Base-by-base conservation (phyloP, 2,113 vertebrate species). In the Isichthys henryi region DNA sequence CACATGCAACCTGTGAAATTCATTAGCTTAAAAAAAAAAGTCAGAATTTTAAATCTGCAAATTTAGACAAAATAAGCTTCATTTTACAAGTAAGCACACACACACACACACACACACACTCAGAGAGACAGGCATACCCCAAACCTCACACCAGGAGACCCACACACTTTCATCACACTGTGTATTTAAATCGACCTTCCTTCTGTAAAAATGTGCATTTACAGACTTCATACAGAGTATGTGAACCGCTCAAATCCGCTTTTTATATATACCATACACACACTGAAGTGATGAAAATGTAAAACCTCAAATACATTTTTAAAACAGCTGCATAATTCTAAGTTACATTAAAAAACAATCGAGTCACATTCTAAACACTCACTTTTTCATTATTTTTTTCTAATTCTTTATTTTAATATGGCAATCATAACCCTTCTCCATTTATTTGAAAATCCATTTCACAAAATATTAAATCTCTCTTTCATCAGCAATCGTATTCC, bases 131-230 rank as follows among this genome's bases (percentile, higher is more conserved):
- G 31, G 13, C 35, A 19, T 15, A 43, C 4, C 11, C 74, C 74
- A 43, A 35, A 87, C 23, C 45, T 50, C 27, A 19, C 48, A 48
- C 49, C 50, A 50, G 48, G 10, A 50, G 10, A 10, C 27, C 50
- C 27, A 53, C n/a, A 35, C 49, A 23, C 53, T 87, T 52, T 43
- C 50, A 80, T 80, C 2, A 80, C 1, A 2, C 35, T 43, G 35
- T 53, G n/a, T 49, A 35, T 87, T 53, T 50, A 87, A 87, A 52
- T 31, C 27, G 11, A 53, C 11, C 21, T 13, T 49, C 83, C 23
- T 49, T 85, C 48, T 49, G n/a, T n/a, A 85, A 86, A 43, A 49
- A 86, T n/a, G 45, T 85, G 46, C 43, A 85, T 85, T 80, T 80
- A 80, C 0, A 80, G 31, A n/a, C 45, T 49, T 85, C 45, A 50